A percentile compares a stretch with the other conserved stretches of the same genome.
These are phyloP conservation scores for Drosophila atripex DNA, from an alignment of 2,888 invertebrate genomes.

Conservation along the genomic window DNA sequence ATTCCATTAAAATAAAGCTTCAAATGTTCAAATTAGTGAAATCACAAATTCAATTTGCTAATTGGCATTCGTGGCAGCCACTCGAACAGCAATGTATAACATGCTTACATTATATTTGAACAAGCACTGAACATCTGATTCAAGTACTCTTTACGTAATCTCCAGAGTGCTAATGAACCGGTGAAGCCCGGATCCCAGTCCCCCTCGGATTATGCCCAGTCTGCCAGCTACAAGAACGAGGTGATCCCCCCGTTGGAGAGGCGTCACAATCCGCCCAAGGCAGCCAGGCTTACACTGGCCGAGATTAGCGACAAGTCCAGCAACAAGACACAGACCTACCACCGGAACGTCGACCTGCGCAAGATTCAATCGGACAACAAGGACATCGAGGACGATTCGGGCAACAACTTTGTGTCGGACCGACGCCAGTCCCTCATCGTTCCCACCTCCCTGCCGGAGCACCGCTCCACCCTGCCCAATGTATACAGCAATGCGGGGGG, in stretches of 20 bases:
- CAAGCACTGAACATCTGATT: background rate
- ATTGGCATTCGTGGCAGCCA: background rate
- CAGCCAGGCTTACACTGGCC: conserved; percentile 22
- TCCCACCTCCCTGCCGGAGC: conserved; percentile 82
- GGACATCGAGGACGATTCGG: conserved; percentile 83
- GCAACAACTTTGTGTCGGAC: conserved; percentile 83
- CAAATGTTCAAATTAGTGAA: background rate
- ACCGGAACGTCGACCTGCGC: conserved; percentile 82
- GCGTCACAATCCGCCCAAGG: conserved; percentile 28
- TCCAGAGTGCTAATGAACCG: conserved; percentile 81
- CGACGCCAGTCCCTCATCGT: conserved; percentile 80
- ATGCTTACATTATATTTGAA: background rate
- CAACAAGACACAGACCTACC: conserved; percentile 76
- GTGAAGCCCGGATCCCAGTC: conserved; percentile 71
- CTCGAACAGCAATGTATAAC: background rate
- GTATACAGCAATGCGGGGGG: conserved; percentile 84
- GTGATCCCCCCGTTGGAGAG: conserved; percentile 65
- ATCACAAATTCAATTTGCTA: background rate
- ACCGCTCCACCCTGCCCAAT: conserved; percentile 82
- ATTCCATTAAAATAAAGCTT: background rate
- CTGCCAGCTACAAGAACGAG: conserved; percentile 81
- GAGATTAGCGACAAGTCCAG: conserved; percentile 19
- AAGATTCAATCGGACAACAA: conserved; percentile 84
- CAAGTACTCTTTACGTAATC: background rate
- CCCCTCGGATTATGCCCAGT: conserved; percentile 70